Conservation (phyloP, 2,888 invertebrate species). For the Noctua comes region DNA sequence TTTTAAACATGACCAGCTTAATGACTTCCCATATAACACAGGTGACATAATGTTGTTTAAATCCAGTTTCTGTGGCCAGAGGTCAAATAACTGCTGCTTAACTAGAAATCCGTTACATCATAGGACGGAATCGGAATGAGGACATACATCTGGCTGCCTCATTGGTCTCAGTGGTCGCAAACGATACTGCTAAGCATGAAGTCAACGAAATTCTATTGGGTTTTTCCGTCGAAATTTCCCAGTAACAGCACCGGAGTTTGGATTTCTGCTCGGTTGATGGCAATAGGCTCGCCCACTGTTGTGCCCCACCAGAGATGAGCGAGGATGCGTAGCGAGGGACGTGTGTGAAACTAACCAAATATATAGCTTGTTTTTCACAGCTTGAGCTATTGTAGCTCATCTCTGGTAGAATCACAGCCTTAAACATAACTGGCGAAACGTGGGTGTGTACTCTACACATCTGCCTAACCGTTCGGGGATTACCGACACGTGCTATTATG, state of each 20-base stretch:
- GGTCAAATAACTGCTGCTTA: slow-evolving; percentile 7
- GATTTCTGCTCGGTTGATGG: neutral
- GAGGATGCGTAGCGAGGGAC: too few relatives aligned
- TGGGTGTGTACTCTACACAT: too few relatives aligned
- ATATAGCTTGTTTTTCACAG: too few relatives aligned
- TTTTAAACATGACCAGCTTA: neutral
- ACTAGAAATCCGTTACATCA: slow-evolving; percentile 38
- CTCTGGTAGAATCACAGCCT: too few relatives aligned
- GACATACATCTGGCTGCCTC: neutral
- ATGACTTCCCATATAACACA: slow-evolving; percentile 4
- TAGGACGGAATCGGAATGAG: neutral
- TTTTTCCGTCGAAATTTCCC: neutral
- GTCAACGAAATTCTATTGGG: neutral
- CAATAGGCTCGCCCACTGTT: neutral
- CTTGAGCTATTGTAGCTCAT: too few relatives aligned
- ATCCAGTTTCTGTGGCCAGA: slow-evolving; percentile 30
- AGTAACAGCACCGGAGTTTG: neutral
- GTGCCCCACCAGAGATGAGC: too few relatives aligned
- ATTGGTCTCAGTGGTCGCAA: neutral
- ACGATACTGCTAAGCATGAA: too few relatives aligned
- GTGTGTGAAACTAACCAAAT: too few relatives aligned
- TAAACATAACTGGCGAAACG: too few relatives aligned
- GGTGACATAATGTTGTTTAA: slow-evolving; percentile 26
- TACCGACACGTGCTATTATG: too few relatives aligned
- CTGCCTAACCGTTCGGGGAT: too few relatives aligned